These are phyloP conservation scores for Ormia ochracea DNA, from an alignment of 2,888 invertebrate species.

Conservation along the genomic window DNA sequence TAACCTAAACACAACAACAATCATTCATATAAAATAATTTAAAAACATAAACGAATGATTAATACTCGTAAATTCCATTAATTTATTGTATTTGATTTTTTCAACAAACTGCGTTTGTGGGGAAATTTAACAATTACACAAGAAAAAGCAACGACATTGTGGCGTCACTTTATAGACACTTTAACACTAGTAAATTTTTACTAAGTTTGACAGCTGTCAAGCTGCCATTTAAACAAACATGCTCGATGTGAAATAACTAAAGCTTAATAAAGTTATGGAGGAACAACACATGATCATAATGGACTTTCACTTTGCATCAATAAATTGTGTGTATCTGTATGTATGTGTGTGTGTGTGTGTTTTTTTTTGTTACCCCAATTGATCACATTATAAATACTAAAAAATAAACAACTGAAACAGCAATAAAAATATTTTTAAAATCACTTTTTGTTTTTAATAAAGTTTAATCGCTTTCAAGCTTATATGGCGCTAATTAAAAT, in stretches of 20 bases:
- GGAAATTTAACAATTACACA: conserved; percentile 3
- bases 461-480: conserved; percentile 60
- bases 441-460: conserved; percentile 51
- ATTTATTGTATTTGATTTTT: too few species aligned
- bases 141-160: conserved; percentile 45
- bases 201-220: conserved; percentile 75
- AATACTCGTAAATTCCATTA: too few species aligned
- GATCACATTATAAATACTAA: conserved; percentile 40
- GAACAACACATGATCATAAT: conserved; percentile 47
- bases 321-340: conserved; percentile 7
- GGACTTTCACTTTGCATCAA: conserved; percentile 54
- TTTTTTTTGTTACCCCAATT: not conserved
- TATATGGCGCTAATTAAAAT: conserved; percentile 66
- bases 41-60: too few species aligned
- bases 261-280: conserved; percentile 44
- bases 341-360: too few species aligned
- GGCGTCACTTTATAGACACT: conserved; percentile 53
- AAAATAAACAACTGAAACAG: not conserved
- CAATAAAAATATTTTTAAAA: conserved; percentile 19
- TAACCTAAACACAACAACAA: too few species aligned
- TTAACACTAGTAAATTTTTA: conserved; percentile 61
- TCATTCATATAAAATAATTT: too few species aligned
- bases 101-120: too few species aligned
- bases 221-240: conserved; percentile 60
- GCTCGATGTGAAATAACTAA: conserved; percentile 27